Conservation (phyloP, 2,888 invertebrate species). For the Polia nebulosa region DNA sequence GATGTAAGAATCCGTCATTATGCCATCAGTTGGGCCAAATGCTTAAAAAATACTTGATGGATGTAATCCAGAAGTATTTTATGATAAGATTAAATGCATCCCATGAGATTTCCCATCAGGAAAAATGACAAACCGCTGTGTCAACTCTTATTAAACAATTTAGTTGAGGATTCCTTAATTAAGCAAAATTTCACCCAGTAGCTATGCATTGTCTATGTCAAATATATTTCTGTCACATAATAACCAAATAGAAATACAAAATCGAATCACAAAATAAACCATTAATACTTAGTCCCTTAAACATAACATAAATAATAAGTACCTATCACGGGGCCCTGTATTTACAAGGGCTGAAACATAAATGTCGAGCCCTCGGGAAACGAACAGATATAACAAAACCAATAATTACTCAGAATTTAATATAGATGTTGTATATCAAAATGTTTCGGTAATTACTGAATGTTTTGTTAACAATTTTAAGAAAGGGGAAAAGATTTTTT, state of each 20-base stretch:
- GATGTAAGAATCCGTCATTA: no score
- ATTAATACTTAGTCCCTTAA: not conserved
- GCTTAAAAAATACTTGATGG: no score
- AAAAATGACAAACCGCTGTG: no score
- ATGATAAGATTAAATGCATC: no score
- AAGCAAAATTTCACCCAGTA: no score
- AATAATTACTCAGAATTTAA: slow-evolving; percentile 51
- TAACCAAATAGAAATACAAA: slow-evolving; percentile 4
- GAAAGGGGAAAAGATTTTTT: not conserved
- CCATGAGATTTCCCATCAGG: no score
- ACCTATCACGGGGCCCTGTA: not conserved
- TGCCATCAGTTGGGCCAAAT: no score
- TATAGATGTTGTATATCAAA: slow-evolving; percentile 29
- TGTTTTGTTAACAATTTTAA: slow-evolving; percentile 26
- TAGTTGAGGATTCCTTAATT: no score
- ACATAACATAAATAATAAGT: slow-evolving; percentile 13
- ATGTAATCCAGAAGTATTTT: no score
- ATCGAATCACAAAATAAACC: not conserved
- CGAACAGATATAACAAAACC: slow-evolving; percentile 47
- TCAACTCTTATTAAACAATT: no score
- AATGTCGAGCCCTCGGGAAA: slow-evolving; percentile 28
- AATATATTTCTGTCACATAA: not conserved
- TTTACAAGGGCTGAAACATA: slow-evolving; percentile 28
- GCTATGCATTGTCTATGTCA: no score
- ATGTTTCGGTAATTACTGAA: slow-evolving; percentile 11